Conservation (phyloP, 2,797 vertebrate genomes). For the Tauraco hartlaubi region DNA sequence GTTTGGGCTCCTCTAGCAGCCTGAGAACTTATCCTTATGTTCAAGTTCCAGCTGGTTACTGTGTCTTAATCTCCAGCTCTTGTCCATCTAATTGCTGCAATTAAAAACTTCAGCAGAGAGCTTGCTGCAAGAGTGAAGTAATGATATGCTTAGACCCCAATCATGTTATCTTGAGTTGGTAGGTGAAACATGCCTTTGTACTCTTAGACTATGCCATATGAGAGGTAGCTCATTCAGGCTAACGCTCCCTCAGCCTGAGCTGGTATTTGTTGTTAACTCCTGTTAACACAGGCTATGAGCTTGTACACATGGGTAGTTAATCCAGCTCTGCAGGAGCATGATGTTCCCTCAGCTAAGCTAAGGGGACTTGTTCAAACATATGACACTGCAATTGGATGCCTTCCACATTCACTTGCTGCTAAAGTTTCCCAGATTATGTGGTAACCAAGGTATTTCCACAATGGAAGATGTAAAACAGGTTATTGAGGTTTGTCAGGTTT, state of each 20-base stretch:
- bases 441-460: background rate
- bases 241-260: background rate
- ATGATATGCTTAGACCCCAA: background rate
- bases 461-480: background rate
- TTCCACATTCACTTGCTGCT: background rate
- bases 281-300: background rate
- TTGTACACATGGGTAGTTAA: background rate
- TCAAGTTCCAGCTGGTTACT: background rate
- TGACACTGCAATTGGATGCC: background rate
- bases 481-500: background rate
- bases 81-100: background rate
- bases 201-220: no score
- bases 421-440: background rate
- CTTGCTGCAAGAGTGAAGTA: background rate
- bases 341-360: background rate
- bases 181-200: background rate
- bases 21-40: background rate
- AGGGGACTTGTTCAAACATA: background rate
- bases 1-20: background rate
- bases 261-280: background rate
- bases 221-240: background rate
- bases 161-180: fast-evolving
- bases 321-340: background rate
- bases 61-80: background rate
- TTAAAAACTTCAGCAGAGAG: background rate